Evolutionary conservation across 2,113 vertebrate genomes (phyloP), one percentile per base, ranked within the genome.

Genomic region (Phyllostomus hastatus): DNA sequence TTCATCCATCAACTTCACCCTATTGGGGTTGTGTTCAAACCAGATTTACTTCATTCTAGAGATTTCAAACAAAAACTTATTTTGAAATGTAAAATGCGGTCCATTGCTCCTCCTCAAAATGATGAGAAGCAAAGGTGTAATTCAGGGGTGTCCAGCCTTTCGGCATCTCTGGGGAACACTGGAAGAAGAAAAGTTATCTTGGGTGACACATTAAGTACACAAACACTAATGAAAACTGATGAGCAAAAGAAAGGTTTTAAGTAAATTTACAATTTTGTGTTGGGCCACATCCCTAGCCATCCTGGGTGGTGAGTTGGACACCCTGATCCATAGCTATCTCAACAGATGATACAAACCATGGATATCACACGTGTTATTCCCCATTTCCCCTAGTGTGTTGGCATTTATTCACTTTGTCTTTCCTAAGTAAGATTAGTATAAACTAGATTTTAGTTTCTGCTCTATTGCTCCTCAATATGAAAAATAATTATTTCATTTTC

Each of bases 401-500:
- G 69, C 10, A 31, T 78, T 82, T 78, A 82, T 64, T 54, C 35
- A 70, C 52, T 84, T 80, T 85, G 50, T 72, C 52, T 73, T 95
- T 95, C 88, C 64, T 46, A 83, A 84, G 22, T 31, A 91, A 90
- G 33, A 4, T 67, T 82, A 61, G 46, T 90, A 86, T 48, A 67
- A 96, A 92, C 33, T 66, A 52, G 64, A 79, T 90, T 81, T 88
- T 28, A 24, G 12, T 85, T 94, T 97, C 94, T 88, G 5, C n/a
- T 95, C 52, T 95, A 88, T 31, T 57, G 38, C 72, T 89, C 83
- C 80, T 95, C 38, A 78, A 2, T 33, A 90, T 90, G 69, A 97
- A 90, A 88, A 97, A 66, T 28, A n/a, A 22, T 92, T 48, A 41
- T 83, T 75, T 95, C 22, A 5, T 96, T 93, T 92, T 95, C 84